Evolutionary conservation across 2,888 invertebrate genomes (phyloP).

Genomic region (Diadegma fenestrale): DNA sequence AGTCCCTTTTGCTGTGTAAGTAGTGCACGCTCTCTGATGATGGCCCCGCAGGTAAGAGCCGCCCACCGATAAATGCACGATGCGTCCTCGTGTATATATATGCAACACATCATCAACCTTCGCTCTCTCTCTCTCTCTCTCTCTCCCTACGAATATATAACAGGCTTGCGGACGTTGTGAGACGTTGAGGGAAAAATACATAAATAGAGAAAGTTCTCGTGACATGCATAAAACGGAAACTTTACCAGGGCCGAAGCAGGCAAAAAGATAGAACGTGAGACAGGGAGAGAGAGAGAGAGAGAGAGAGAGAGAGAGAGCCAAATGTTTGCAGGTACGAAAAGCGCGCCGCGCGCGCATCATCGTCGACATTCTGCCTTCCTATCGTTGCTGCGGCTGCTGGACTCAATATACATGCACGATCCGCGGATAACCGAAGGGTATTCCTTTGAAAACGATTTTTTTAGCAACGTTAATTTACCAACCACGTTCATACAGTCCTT

Average conservation of each 20-base stretch:
- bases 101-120: slow-evolving; percentile 13
- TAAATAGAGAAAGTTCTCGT: slow-evolving; percentile 21
- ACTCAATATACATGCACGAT: slow-evolving; percentile 32
- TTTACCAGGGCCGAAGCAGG: slow-evolving; percentile 19
- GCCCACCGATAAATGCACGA: slow-evolving; percentile 62
- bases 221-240: slow-evolving; percentile 23
- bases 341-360: slow-evolving; percentile 42
- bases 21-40: slow-evolving; percentile 56
- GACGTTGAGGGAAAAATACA: slow-evolving; percentile 20
- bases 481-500: no score
- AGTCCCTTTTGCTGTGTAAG: slow-evolving; percentile 35
- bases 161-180: slow-evolving; percentile 1
- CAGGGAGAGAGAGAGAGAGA: not conserved
- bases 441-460: slow-evolving; percentile 21
- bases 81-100: slow-evolving; percentile 41
- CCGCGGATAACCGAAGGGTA: slow-evolving; percentile 33
- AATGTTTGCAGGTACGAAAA: slow-evolving; percentile 34
- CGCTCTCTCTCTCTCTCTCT: no score
- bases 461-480: slow-evolving; percentile 3
- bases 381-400: slow-evolving; percentile 36
- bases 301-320: slow-evolving; percentile 9
- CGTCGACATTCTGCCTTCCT: slow-evolving; percentile 31
- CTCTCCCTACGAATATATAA: slow-evolving; percentile 17
- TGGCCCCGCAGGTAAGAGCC: slow-evolving; percentile 65
- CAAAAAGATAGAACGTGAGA: not conserved